Evolutionary conservation across 2,888 invertebrate species (phyloP).

Genomic region (Dryobota labecula): DNA sequence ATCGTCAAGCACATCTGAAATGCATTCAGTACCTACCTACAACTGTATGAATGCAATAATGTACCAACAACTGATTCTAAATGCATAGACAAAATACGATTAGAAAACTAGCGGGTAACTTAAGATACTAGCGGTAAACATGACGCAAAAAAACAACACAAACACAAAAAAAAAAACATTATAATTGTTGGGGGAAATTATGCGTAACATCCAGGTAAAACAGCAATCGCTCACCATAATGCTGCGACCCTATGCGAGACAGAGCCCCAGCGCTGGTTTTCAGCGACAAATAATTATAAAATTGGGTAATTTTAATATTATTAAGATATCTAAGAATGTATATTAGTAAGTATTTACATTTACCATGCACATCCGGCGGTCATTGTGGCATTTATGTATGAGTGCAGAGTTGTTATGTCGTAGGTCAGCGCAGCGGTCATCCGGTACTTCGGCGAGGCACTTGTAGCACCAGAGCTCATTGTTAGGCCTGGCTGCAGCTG

Average conservation of each 20-base stretch:
- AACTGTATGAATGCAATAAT: not conserved
- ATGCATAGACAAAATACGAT: not conserved
- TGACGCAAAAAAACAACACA: no score
- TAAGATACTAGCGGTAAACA: no score
- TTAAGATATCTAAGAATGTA: slow-evolving; percentile 5
- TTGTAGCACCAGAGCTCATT: slow-evolving; percentile 96
- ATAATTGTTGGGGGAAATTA: no score
- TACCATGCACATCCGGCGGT: slow-evolving; percentile 95
- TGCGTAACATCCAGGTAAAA: no score
- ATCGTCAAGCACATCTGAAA: not conserved
- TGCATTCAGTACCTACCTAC: no score
- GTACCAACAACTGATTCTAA: slow-evolving; percentile 15
- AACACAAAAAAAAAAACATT: no score
- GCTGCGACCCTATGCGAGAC: no score
- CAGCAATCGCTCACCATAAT: no score
- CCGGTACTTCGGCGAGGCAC: slow-evolving; percentile 94
- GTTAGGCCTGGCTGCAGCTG: slow-evolving; percentile 94
- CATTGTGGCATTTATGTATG: slow-evolving; percentile 94
- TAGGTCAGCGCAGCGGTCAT: slow-evolving; percentile 93
- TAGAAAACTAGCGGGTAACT: no score
- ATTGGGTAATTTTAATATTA: no score
- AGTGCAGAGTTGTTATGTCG: slow-evolving; percentile 90
- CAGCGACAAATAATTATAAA: no score
- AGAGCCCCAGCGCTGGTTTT: no score
- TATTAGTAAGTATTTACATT: slow-evolving; percentile 58